A percentile compares a stretch with the other conserved stretches of the same genome.
Conservation (phyloP, 2,797 vertebrate species). For the Lerista edwardsae region DNA sequence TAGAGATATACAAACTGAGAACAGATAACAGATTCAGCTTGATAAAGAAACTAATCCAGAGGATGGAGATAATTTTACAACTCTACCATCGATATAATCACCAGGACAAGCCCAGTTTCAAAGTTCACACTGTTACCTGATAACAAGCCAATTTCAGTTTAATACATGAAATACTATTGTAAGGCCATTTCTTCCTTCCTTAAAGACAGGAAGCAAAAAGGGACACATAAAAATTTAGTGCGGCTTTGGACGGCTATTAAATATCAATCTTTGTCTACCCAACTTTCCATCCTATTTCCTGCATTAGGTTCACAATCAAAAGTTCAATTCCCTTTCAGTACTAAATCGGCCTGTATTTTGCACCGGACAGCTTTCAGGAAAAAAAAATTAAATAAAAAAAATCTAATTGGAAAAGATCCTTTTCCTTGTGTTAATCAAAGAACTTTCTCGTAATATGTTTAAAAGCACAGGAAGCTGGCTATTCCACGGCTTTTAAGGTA, state of each 20-base stretch:
- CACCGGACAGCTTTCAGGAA: slow-evolving; percentile 27
- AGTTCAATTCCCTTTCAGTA: slow-evolving; percentile 25
- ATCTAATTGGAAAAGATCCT: slow-evolving; percentile 31
- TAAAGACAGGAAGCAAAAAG: slow-evolving; percentile 46
- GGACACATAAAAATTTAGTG: slow-evolving; percentile 41
- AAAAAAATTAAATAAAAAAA: background rate
- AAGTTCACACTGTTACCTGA: slow-evolving; percentile 44
- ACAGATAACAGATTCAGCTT: slow-evolving; percentile 38
- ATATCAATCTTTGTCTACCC: slow-evolving; percentile 42
- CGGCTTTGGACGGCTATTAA: slow-evolving; percentile 42
- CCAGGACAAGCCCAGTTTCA: slow-evolving; percentile 49
- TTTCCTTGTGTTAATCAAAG: slow-evolving; percentile 38
- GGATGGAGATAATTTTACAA: slow-evolving; percentile 29
- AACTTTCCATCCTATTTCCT: slow-evolving; percentile 41
- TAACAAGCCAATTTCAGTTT: slow-evolving; percentile 44
- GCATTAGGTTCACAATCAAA: slow-evolving; percentile 49
- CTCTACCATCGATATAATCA: slow-evolving; percentile 34
- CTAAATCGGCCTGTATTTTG: slow-evolving; percentile 42
- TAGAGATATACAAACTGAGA: slow-evolving; percentile 42
- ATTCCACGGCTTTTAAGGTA: slow-evolving; percentile 64
- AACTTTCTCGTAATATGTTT: slow-evolving; percentile 49
- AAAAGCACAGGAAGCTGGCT: slow-evolving; percentile 42
- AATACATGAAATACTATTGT: slow-evolving; percentile 37
- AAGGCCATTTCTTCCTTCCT: slow-evolving; percentile 43
- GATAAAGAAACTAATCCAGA: slow-evolving; percentile 45